A percentile compares a stretch with the other conserved stretches of the same genome.
Evolutionary conservation across 2,113 vertebrate genomes (phyloP).

Genomic region (Corythaeola cristata): DNA sequence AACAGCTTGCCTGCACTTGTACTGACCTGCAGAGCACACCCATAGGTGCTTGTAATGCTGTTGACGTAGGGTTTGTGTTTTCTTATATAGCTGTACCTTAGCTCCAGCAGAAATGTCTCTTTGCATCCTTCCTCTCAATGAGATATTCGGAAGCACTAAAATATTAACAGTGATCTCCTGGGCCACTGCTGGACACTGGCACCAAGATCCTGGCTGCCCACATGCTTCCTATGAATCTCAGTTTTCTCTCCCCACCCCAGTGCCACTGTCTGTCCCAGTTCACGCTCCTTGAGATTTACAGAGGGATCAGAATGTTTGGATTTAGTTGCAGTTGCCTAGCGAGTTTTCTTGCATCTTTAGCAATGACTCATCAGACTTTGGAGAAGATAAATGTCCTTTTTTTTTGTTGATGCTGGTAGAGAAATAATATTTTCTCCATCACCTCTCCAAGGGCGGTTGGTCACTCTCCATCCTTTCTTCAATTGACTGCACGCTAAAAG

Average conservation of each 20-base stretch:
- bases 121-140: background rate
- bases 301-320: background rate
- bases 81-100: background rate
- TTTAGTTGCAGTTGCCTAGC: background rate
- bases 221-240: background rate
- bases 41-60: background rate
- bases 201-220: background rate
- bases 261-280: background rate
- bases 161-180: background rate
- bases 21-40: background rate
- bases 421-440: background rate
- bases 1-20: background rate
- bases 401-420: background rate
- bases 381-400: background rate
- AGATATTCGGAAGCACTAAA: background rate
- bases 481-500: background rate
- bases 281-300: background rate
- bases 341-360: background rate
- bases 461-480: background rate
- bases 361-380: background rate
- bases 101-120: background rate
- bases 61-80: background rate
- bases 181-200: background rate
- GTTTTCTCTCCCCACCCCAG: background rate
- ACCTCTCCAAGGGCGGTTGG: background rate